Conservation (phyloP, 2,888 invertebrate species). For the Dendrolimus pini region DNA sequence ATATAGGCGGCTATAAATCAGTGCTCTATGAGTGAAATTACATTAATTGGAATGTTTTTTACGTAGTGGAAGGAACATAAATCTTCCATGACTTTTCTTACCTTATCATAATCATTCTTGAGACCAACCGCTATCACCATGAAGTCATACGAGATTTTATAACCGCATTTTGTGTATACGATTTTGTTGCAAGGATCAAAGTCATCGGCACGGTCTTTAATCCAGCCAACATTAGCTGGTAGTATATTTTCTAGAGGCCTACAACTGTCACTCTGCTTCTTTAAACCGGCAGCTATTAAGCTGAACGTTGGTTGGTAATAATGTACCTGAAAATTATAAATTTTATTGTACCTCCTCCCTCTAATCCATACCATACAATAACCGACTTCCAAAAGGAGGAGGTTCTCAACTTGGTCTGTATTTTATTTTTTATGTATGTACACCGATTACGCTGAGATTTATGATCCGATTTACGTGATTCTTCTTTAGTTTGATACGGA, state of each 20-base stretch:
- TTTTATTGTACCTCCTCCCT: background rate
- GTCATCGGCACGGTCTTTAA: conserved; percentile 81
- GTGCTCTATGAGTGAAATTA: too few relatives aligned
- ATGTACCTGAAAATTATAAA: conserved; percentile 76
- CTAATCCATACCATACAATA: background rate
- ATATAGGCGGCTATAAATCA: too few relatives aligned
- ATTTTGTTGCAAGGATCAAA: conserved; percentile 86
- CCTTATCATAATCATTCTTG: conserved; percentile 87
- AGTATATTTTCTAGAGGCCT: conserved; percentile 81
- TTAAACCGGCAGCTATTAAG: conserved; percentile 92
- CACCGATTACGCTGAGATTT: too few relatives aligned
- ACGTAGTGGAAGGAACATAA: background rate
- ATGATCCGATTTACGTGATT: too few relatives aligned
- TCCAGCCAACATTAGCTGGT: conserved; percentile 85
- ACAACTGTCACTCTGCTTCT: conserved; percentile 78
- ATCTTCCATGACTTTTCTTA: conserved; percentile 34
- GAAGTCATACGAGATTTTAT: conserved; percentile 86
- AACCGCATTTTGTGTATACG: conserved; percentile 81
- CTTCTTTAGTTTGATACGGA: too few relatives aligned
- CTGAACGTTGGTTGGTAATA: conserved; percentile 98
- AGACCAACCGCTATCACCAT: conserved; percentile 91
- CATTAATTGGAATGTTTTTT: too few relatives aligned
- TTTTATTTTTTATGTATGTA: too few relatives aligned
- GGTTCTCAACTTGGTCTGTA: too few relatives aligned
- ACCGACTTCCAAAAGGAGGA: too few relatives aligned